Percentiles rank a stretch among this genome's conserved stretches.
These are phyloP conservation scores for Phrixothrix hirtus DNA, from an alignment of 2,888 invertebrate genomes.

Conservation along the genomic window DNA sequence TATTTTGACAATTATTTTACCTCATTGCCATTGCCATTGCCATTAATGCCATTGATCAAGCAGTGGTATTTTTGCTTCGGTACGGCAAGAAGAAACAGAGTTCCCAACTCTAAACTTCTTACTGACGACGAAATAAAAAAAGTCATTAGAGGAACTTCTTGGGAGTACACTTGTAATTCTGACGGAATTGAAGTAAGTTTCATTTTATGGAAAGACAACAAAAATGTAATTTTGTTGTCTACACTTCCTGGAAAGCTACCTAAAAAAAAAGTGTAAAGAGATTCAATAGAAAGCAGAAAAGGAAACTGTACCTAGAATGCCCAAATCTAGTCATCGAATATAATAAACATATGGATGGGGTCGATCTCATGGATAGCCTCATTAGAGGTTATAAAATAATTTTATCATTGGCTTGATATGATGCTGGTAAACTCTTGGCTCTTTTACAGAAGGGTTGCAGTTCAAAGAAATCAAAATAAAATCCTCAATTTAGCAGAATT, in stretches of 20 bases:
- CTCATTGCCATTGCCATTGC: too few species aligned
- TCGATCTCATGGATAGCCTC: slow-evolving; percentile 20
- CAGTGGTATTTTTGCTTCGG: too few species aligned
- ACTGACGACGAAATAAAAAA: too few species aligned
- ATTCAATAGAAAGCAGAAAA: slow-evolving; percentile 27
- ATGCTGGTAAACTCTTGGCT: slow-evolving; percentile 22
- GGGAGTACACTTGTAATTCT: too few species aligned
- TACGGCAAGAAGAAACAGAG: too few species aligned
- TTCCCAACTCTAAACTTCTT: too few species aligned
- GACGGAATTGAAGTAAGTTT: too few species aligned
- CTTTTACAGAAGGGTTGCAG: slow-evolving; percentile 8
- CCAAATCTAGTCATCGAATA: slow-evolving; percentile 22
- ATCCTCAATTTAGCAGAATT: slow-evolving; percentile 33
- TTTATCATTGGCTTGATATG: slow-evolving; percentile 19
- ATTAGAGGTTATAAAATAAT: slow-evolving; percentile 25
- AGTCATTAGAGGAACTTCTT: too few species aligned
- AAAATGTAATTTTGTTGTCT: slow-evolving; percentile 37
- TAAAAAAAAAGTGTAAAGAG: slow-evolving; percentile 16
- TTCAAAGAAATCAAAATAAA: slow-evolving; percentile 7
- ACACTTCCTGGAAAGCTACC: slow-evolving; percentile 31
- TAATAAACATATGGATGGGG: slow-evolving; percentile 35
- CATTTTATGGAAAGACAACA: too few species aligned
- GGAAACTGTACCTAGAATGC: slow-evolving; percentile 19
- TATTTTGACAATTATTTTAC: too few species aligned
- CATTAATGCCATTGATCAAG: too few species aligned